Base-by-base conservation (phyloP, 2,888 invertebrate genomes). In the Incurvaria masculella region DNA sequence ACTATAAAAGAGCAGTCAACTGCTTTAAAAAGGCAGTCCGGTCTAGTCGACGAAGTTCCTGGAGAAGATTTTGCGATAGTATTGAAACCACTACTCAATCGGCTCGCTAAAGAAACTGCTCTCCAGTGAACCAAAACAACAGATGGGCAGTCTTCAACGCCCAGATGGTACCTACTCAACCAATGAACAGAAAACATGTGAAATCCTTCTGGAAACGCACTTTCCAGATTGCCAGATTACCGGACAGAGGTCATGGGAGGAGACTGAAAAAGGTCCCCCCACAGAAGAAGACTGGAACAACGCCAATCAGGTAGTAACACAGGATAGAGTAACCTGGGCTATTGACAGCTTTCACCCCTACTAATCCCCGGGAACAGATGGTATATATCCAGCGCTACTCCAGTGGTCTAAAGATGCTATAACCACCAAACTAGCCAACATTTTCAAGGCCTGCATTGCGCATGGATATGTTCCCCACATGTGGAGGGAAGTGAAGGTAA, bases 401-500 rank as follows among this genome's bases (percentile, higher is more conserved):
- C 8, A 14, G 33, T 14, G 33, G 33, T n/a, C 4, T 8, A 33
- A 8, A 33, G 33, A 33, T 33, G 3, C 14, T 11, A 33, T 8
- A 33, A n/a, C n/a, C n/a, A n/a, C n/a, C 8, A 33, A 8, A 14
- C 8, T 33, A 3, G 33, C 14, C 11, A n/a, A 33, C 3, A 33
- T 33, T 3, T 33, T 14, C 33, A 33, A n/a, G 14, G 33, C 33
- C 8, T 33, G 45, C 19, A 26, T 48, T 17, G 14, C 21, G 2
- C 23, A 43, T 6, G 11, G 19, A 2, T 33, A 45, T 21, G 44
- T 48, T 4, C 51, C 51, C 2, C 21, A 21, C 1, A 2, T 1
- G 6, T 44, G 49, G 53, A 21, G 47, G 18, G 20, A 38, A 5
- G 43, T 33, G 6, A 49, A 42, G 20, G 45, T 52, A 5, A 47